phyloP scores from a whole-genome alignment of 2,797 vertebrate genomes.

The Lacerta agilis region DNA sequence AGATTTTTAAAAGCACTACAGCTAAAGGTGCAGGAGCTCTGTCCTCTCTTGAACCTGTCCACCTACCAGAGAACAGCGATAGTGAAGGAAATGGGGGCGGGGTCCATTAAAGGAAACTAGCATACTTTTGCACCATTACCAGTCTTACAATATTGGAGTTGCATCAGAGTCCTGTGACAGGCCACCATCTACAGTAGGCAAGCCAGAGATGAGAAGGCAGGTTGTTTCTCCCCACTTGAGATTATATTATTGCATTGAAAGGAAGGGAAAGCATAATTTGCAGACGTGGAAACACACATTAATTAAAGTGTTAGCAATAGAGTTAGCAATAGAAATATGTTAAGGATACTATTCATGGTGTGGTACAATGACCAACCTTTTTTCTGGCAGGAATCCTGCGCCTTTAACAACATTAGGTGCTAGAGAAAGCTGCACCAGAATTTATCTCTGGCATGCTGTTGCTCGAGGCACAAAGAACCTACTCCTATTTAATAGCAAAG shows the following conservation, averaged over 20 bases:
- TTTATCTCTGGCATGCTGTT: not conserved
- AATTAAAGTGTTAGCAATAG: not conserved
- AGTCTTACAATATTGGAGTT: not conserved
- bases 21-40: not conserved
- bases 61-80: not conserved
- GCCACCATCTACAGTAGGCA: not conserved
- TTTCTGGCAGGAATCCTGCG: not conserved
- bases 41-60: not conserved
- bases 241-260: not conserved
- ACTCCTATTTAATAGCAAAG: constrained; percentile 6
- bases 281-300: not conserved
- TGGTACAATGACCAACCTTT: not conserved
- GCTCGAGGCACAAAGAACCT: not conserved
- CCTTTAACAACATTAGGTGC: not conserved
- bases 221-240: no score
- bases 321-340: not conserved
- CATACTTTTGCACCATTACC: not conserved
- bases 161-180: not conserved
- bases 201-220: not conserved
- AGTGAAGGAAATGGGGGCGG: not conserved
- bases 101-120: not conserved
- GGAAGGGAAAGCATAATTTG: not conserved
- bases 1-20: no score
- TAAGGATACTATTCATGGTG: not conserved
- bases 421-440: not conserved